These are phyloP conservation scores for Candoia aspera DNA, from an alignment of 2,113 vertebrate species.

Conservation along the genomic window DNA sequence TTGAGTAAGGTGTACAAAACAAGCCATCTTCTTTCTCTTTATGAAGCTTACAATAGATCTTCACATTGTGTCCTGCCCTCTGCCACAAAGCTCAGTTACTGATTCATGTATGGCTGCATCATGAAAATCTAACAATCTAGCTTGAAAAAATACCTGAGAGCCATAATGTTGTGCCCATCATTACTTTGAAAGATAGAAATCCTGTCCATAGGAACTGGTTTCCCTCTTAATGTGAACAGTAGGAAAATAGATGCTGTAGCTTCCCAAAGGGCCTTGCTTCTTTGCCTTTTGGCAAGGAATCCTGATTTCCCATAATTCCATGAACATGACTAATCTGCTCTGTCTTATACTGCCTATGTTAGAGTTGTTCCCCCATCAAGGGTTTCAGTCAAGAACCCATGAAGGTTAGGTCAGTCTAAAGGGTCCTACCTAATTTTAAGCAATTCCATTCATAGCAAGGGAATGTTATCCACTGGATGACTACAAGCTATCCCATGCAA, in stretches of 20 bases:
- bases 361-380: neutral
- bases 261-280: neutral
- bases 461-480: neutral
- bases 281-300: neutral
- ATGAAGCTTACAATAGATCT: neutral
- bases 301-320: neutral
- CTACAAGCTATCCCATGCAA: neutral
- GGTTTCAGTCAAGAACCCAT: neutral
- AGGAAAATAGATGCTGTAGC: neutral
- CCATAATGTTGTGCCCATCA: neutral
- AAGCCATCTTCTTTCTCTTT: constrained; percentile 3
- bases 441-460: too few species aligned
- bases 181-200: constrained; percentile 4
- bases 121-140: constrained; percentile 26
- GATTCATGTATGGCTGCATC: neutral
- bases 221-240: neutral
- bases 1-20: neutral
- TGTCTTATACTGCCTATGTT: too few species aligned
- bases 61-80: constrained; percentile 15
- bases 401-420: neutral
- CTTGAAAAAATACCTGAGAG: neutral
- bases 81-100: constrained; percentile 13
- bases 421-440: too few species aligned
- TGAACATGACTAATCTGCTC: neutral
- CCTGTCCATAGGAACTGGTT: neutral